phyloP scores from a whole-genome alignment of 2,113 vertebrate species.

The Ginglymostoma cirratum region DNA sequence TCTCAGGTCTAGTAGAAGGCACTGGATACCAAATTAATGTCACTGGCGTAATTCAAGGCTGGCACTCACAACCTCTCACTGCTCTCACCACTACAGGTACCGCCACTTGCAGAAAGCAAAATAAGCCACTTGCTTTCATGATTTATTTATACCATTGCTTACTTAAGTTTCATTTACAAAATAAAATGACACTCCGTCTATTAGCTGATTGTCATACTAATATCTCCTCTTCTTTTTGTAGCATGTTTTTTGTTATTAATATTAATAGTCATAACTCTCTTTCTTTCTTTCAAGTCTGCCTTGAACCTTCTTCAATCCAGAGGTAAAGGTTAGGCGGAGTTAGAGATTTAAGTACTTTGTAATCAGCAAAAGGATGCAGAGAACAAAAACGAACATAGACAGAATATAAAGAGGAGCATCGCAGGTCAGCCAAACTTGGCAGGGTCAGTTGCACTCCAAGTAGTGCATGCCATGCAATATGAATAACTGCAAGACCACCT shows the following conservation, averaged over 20 bases:
- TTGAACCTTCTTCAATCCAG: background rate
- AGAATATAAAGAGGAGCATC: background rate
- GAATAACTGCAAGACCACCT: background rate
- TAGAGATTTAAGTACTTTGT: background rate
- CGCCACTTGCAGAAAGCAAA: background rate
- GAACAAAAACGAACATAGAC: background rate
- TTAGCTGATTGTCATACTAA: background rate
- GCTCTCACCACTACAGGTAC: constrained; percentile 56
- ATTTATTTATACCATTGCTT: background rate
- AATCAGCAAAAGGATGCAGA: too few species aligned
- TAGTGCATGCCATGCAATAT: background rate
- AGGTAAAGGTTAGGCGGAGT: background rate
- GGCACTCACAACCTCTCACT: constrained; percentile 49
- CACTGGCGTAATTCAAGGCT: constrained; percentile 50
- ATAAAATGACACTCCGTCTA: background rate
- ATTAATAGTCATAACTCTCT: background rate
- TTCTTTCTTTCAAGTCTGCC: background rate
- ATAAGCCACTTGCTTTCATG: background rate
- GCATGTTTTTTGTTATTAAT: background rate
- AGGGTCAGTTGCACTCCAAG: background rate
- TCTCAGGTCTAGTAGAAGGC: constrained; percentile 51
- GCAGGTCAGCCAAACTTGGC: background rate
- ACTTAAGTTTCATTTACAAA: background rate
- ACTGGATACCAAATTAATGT: constrained; percentile 53
- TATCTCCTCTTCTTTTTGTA: background rate